Conservation (phyloP, 2,888 invertebrate genomes). For the Nomada hirtipes region DNA sequence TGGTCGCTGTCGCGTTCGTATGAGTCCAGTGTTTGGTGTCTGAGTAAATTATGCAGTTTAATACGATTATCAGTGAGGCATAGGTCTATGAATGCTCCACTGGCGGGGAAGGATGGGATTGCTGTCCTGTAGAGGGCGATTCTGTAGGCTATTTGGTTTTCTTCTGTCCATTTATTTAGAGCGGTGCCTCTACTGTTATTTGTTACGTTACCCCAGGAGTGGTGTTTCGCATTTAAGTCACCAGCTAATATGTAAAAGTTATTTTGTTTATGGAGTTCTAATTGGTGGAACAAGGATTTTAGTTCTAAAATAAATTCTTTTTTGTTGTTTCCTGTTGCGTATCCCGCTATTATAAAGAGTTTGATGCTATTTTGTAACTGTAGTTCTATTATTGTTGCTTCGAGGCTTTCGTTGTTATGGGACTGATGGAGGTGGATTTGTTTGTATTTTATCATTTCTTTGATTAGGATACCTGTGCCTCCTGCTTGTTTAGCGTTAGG, state of each 20-base stretch:
- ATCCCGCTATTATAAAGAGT: too few species aligned
- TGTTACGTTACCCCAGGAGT: not conserved
- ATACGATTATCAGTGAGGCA: constrained; percentile 10
- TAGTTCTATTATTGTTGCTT: too few species aligned
- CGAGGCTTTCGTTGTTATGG: too few species aligned
- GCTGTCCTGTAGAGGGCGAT: not conserved
- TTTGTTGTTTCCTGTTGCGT: too few species aligned
- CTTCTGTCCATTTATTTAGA: too few species aligned
- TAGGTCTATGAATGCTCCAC: not conserved
- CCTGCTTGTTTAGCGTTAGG: constrained; percentile 46
- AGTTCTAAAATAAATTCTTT: constrained; percentile 37
- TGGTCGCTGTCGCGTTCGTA: constrained; percentile 4
- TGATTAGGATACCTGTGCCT: not conserved
- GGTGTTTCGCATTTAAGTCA: constrained; percentile 42
- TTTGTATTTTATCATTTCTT: constrained; percentile 20
- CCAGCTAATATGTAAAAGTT: constrained; percentile 52
- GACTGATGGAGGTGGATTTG: not conserved
- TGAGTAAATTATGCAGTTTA: not conserved
- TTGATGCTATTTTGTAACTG: too few species aligned
- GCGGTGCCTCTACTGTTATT: not conserved
- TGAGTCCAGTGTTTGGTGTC: not conserved
- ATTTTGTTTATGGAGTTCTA: constrained; percentile 12
- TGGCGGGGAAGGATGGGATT: not conserved
- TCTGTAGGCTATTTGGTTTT: not conserved
- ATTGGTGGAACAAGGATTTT: constrained; percentile 1